Base-by-base conservation (phyloP, 2,888 invertebrate genomes). In the Xanthia togata region DNA sequence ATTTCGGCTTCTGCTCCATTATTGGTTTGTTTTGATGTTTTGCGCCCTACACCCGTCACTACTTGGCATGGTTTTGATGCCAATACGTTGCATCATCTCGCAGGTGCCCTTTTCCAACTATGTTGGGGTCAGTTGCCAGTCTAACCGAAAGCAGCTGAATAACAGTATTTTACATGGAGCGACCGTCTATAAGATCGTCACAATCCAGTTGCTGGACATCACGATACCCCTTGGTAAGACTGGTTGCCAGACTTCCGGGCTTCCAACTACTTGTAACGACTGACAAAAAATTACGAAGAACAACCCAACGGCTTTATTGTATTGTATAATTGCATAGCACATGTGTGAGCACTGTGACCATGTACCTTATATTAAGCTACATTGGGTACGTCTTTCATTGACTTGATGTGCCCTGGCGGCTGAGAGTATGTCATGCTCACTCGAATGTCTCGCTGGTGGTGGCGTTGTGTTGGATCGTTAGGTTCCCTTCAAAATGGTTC, bases 21-120 rank as follows among this genome's bases (percentile, higher is more conserved):
- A 68, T 59, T 74, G 55, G 75, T 63, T 62, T 72, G 73, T 73
- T 62, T 64, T 73, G 57, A 80, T 65, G 50, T 57, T 20, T 62
- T 20, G n/a, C n/a, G 17, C 20, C 47, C 17, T 55, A 53, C 59
- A 31, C 11, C 26, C 50, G 53, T n/a, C 50, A 38, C 44, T 62
- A 35, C 11, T 41, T 17, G 17, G 0, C 3, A 26, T 38, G 44
- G 23, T 53, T 26, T 68, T 35, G 23, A 73, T 73, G 11, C 6
- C 1, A n/a, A 17, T n/a, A 64, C 2, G 17, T 26, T 65, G n/a
- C 0, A 26, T 12, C 50, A 23, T 67, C 17, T 23, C 4, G 20
- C 8, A 1, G 3, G 20, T 26, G 12, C 20, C 12, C 26, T 26
- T 64, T 44, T 5, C 2, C 12, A 47, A 65, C 8, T 23, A 23